These are phyloP conservation scores for Bathynomus jamesi DNA, from an alignment of 1,140 invertebrate species.

Conservation along the genomic window DNA sequence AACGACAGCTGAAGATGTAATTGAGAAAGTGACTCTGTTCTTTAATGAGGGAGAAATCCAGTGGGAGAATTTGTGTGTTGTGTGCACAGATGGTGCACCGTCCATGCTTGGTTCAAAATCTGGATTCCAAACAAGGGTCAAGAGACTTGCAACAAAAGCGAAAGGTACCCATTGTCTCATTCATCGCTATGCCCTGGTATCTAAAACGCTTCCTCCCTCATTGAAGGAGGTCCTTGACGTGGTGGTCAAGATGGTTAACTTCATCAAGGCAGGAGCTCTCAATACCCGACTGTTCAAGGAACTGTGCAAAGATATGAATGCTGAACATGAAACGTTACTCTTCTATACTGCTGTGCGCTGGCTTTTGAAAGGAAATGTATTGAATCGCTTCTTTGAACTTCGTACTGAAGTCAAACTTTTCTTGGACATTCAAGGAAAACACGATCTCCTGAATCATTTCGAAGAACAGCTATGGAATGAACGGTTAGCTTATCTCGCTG, in stretches of 20 bases:
- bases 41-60: not conserved
- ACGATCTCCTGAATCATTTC: constrained; percentile 11
- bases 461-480: constrained; percentile 15
- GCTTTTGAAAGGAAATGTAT: constrained; percentile 27
- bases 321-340: constrained; percentile 26
- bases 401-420: constrained; percentile 22
- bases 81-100: not conserved
- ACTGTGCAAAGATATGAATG: constrained; percentile 32
- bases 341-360: constrained; percentile 30
- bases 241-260: constrained; percentile 33
- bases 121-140: not conserved
- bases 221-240: constrained; percentile 33
- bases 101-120: not conserved
- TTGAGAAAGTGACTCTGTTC: not conserved
- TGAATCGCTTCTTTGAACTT: constrained; percentile 26
- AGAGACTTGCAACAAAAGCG: constrained; percentile 14
- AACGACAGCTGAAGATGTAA: not conserved
- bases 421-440: constrained; percentile 18
- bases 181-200: constrained; percentile 15
- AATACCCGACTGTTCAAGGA: constrained; percentile 29
- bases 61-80: not conserved
- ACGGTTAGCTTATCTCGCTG: constrained; percentile 12
- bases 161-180: constrained; percentile 25
- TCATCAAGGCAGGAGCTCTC: constrained; percentile 24
- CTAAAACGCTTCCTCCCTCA: constrained; percentile 28